Evolutionary conservation across 2,888 invertebrate species (phyloP).

Genomic region (Erebia palarica): DNA sequence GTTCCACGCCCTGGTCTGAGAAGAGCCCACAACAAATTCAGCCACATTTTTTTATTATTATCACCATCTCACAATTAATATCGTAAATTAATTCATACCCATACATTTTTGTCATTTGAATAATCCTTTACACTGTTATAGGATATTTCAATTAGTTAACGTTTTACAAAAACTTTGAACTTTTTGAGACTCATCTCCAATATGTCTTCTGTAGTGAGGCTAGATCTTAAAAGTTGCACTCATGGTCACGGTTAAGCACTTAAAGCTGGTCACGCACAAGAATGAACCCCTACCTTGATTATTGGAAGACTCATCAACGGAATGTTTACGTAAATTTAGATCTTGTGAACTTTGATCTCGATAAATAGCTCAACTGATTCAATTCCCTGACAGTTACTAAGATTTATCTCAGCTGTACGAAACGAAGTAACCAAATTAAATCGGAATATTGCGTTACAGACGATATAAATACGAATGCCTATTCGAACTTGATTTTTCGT

Average conservation of each 20-base stretch:
- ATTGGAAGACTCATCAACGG: background rate
- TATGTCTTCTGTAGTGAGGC: too few relatives aligned
- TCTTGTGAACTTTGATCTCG: conserved; percentile 8
- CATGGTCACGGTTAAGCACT: too few relatives aligned
- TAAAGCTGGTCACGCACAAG: too few relatives aligned
- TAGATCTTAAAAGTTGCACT: too few relatives aligned
- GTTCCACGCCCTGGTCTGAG: too few relatives aligned
- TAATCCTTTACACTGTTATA: too few relatives aligned
- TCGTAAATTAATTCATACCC: too few relatives aligned
- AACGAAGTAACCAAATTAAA: conserved; percentile 6
- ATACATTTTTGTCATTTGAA: too few relatives aligned
- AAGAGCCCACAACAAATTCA: too few relatives aligned
- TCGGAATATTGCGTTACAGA: background rate
- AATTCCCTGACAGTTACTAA: conserved; percentile 5
- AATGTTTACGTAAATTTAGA: conserved; percentile 17
- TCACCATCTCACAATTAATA: too few relatives aligned
- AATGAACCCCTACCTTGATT: background rate
- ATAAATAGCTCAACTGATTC: conserved; percentile 18
- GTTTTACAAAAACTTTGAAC: background rate
- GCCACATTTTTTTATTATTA: too few relatives aligned
- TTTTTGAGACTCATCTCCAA: too few relatives aligned
- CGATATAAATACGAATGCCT: background rate
- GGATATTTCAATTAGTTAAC: background rate
- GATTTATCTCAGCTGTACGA: conserved; percentile 8
- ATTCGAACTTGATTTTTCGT: background rate